Conservation (phyloP, 2,888 invertebrate genomes). For the Tholera decimalis region DNA sequence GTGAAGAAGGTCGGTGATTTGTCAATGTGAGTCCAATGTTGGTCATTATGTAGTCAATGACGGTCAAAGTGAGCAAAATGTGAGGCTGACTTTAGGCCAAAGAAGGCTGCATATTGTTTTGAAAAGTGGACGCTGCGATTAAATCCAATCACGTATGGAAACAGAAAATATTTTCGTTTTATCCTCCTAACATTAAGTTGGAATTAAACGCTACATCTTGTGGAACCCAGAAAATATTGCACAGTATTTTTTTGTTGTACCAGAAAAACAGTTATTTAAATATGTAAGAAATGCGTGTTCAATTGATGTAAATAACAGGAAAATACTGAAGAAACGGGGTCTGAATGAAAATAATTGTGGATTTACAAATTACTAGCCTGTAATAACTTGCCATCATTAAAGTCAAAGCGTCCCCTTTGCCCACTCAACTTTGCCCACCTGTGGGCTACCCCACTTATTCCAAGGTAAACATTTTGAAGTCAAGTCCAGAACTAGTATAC, state of each 20-base stretch:
- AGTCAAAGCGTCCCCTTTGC: constrained; percentile 36
- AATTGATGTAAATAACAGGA: not conserved
- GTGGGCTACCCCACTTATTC: constrained; percentile 41
- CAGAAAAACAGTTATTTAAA: too few relatives aligned
- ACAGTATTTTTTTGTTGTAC: too few relatives aligned
- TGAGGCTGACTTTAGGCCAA: constrained; percentile 20
- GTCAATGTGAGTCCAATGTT: not conserved
- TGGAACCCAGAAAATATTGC: too few relatives aligned
- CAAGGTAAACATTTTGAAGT: constrained; percentile 47
- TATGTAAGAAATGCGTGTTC: too few relatives aligned
- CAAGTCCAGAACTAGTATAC: constrained; percentile 87
- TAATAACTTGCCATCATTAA: not conserved
- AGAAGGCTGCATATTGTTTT: constrained; percentile 19
- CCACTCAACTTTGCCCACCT: constrained; percentile 22
- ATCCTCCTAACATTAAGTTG: not conserved
- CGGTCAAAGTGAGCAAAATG: not conserved
- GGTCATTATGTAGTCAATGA: not conserved
- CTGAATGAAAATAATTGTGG: not conserved
- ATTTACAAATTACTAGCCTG: not conserved
- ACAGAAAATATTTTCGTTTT: not conserved
- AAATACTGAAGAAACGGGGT: not conserved
- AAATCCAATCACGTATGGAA: not conserved
- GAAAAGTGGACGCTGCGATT: constrained; percentile 43
- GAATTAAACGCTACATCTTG: too few relatives aligned
- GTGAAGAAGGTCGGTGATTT: too few relatives aligned